Conservation (phyloP, 2,113 vertebrate species). For the Canis aureus region DNA sequence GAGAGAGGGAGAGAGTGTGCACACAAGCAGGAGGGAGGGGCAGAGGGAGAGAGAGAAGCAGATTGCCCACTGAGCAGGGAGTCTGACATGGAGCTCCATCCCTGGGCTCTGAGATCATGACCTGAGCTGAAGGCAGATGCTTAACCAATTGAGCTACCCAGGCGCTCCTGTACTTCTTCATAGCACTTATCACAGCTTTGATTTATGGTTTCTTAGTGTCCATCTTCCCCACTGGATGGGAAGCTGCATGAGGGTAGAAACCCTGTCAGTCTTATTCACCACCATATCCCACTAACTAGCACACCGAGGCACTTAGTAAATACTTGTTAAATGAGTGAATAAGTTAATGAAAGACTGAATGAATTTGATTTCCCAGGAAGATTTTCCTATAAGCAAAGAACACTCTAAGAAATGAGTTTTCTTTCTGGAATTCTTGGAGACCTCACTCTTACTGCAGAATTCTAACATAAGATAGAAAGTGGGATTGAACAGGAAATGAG, state of each 20-base stretch:
- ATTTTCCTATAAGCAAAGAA: background rate
- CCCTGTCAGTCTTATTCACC: background rate
- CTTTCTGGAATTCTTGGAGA: constrained; percentile 39
- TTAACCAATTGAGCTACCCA: background rate
- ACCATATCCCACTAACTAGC: background rate
- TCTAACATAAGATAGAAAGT: background rate
- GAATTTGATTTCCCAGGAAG: background rate
- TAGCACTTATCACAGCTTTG: background rate
- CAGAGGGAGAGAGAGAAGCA: background rate
- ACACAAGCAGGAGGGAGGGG: background rate
- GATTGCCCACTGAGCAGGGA: background rate
- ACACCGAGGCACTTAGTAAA: background rate
- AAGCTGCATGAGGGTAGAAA: background rate
- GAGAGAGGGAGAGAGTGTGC: background rate
- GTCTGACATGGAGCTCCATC: background rate
- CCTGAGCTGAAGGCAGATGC: background rate
- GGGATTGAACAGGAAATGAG: background rate
- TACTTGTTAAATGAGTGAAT: constrained; percentile 6
- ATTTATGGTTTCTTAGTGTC: background rate
- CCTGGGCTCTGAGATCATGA: background rate
- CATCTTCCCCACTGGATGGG: background rate
- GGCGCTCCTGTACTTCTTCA: background rate
- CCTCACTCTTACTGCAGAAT: background rate
- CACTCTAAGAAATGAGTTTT: background rate
- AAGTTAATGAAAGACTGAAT: constrained; percentile 14